Conservation (phyloP, 2,797 vertebrate species). For the Craterocephalus amniculus region DNA sequence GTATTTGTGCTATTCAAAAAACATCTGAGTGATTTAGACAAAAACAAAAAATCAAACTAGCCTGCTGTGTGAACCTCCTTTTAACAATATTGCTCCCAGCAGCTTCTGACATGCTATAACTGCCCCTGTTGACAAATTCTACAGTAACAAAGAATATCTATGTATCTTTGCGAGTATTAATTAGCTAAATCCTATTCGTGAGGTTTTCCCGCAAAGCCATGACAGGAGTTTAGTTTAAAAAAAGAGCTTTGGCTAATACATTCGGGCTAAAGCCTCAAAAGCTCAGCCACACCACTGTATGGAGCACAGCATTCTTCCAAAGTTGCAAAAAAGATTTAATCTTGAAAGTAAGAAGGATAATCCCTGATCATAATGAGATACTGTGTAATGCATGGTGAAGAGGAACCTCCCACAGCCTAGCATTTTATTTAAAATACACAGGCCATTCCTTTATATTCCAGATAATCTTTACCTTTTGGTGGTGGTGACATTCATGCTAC, state of each 20-base stretch:
- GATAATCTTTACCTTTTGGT: conserved; percentile 17
- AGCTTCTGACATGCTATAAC: too few species aligned
- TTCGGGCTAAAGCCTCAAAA: not conserved
- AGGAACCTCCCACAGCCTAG: conserved; percentile 1
- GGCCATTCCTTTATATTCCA: conserved; percentile 1
- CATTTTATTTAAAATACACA: not conserved
- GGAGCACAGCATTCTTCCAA: not conserved
- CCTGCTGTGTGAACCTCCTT: too few species aligned
- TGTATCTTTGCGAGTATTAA: not conserved
- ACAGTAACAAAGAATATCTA: not conserved
- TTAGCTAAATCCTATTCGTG: not conserved
- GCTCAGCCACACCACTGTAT: not conserved
- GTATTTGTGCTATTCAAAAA: too few species aligned
- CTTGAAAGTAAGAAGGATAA: conserved; percentile 9
- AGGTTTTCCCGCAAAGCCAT: not conserved
- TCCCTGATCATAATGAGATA: conserved; percentile 14
- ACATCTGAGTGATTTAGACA: too few species aligned
- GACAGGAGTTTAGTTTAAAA: not conserved
- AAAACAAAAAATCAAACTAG: too few species aligned
- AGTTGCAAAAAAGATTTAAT: conserved; percentile 11
- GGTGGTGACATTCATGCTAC: conserved; percentile 19
- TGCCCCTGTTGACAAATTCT: not conserved
- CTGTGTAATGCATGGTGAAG: not conserved
- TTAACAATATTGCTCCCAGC: too few species aligned
- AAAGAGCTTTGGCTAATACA: not conserved